Conservation (phyloP, 37 sponge, comb jelly and placozoan species). For the Haliclona indistincta region DNA sequence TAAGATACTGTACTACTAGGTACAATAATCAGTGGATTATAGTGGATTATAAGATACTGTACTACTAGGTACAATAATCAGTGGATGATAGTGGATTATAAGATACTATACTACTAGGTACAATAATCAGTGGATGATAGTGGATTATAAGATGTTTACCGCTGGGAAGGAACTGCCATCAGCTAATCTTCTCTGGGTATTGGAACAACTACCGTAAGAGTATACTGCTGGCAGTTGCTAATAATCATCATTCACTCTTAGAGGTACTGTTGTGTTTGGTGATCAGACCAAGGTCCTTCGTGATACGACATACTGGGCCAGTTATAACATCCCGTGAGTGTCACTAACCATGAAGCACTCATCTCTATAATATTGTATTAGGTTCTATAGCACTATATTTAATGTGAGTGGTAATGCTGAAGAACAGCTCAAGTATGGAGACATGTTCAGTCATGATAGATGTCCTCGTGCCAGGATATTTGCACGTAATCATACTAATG, state of each 20-base stretch:
- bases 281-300: constrained; percentile 81
- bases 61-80: constrained; percentile 87
- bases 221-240: not conserved
- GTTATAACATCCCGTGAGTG: constrained; percentile 93
- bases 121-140: constrained; percentile 98
- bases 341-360: not conserved
- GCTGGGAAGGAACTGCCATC: constrained; percentile 13
- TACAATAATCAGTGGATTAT: constrained; percentile 99
- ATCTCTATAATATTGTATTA: not conserved
- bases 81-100: constrained; percentile 99
- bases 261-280: constrained; percentile 26
- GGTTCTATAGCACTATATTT: constrained; percentile 73
- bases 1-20: constrained; percentile 74
- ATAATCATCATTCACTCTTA: constrained; percentile 3
- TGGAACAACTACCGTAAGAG: constrained; percentile 93
- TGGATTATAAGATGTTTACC: constrained; percentile 88
- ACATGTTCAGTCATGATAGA: constrained; percentile 79
- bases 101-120: constrained; percentile 75
- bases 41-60: constrained; percentile 90
- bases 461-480: constrained; percentile 89
- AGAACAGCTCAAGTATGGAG: constrained; percentile 81
- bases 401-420: constrained; percentile 70
- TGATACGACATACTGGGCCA: constrained; percentile 83
- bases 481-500: constrained; percentile 72
- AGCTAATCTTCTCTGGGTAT: constrained; percentile 71